A percentile compares a stretch with the other conserved stretches of the same genome.
phyloP scores from a whole-genome alignment of 1,140 invertebrate genomes.

The Adoxophyes honmai region DNA sequence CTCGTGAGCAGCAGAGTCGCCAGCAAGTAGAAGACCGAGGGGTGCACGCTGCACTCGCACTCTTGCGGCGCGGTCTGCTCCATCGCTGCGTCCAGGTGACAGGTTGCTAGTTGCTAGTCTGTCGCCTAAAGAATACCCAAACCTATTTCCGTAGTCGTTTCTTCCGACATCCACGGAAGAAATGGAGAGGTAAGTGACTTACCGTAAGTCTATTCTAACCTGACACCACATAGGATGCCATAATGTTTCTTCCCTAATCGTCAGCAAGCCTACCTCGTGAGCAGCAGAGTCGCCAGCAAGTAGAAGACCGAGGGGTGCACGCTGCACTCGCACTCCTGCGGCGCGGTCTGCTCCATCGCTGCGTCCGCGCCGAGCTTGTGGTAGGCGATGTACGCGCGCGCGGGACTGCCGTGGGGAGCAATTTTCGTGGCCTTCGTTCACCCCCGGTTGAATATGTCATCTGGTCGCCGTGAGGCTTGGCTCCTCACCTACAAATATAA shows the following conservation, averaged over 20 bases:
- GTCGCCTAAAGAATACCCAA: too few species aligned
- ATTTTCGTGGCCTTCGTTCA: slow-evolving; percentile 60
- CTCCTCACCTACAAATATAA: slow-evolving; percentile 36
- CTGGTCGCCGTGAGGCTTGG: slow-evolving; percentile 50
- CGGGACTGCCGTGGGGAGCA: slow-evolving; percentile 69
- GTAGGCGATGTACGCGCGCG: slow-evolving; percentile 71
- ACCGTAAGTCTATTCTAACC: too few species aligned
- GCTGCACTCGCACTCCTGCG: slow-evolving; percentile 69
- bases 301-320: slow-evolving; percentile 73
- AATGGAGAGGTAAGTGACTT: too few species aligned
- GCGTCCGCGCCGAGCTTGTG: slow-evolving; percentile 58
- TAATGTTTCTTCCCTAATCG: too few species aligned
- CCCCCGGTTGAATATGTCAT: slow-evolving; percentile 57
- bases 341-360: slow-evolving; percentile 67
- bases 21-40: slow-evolving; percentile 69
- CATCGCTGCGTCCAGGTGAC: slow-evolving; percentile 60
- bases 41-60: slow-evolving; percentile 72
- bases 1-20: slow-evolving; percentile 71
- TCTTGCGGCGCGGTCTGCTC: slow-evolving; percentile 63
- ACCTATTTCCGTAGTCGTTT: too few species aligned
- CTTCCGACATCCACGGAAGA: too few species aligned
- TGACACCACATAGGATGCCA: too few species aligned
- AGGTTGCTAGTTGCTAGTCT: too few species aligned
- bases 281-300: slow-evolving; percentile 66
- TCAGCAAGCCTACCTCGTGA: slow-evolving; percentile 67